Evolutionary conservation across 2,113 vertebrate species (phyloP), one percentile per base, ranked within the genome.

Genomic region (Dasypus novemcinctus): DNA sequence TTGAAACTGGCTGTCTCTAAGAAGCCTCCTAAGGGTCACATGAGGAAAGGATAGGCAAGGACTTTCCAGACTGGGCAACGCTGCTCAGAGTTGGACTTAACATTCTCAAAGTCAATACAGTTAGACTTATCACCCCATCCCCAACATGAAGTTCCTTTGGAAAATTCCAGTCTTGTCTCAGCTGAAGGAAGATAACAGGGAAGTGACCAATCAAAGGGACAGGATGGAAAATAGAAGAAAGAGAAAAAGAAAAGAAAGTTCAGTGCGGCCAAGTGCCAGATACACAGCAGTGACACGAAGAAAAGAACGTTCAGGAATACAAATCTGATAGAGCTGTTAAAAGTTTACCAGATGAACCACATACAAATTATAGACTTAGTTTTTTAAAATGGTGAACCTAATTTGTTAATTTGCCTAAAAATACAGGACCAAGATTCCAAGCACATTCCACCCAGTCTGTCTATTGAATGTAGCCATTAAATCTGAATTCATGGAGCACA

Each of bases 121-220:
- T 72, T 69, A 8, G 29, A 43, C 9, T 43, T 89, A 49, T 71
- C 83, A 68, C 64, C 69, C 54, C 5, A 4, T 54, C 17, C 82
- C 29, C 86, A 57, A 36, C 86, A 57, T 33, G 36, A 46, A 93
- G 33, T 14, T 52, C 80, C 64, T 71, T 25, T 8, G 84, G 41
- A 95, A 91, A 95, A 94, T 83, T 78, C 54, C 54, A 83, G 38
- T n/a, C 23, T 75, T 23, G 8, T 95, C 71, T 84, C 18, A 29
- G 2, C 7, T 23, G 36, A 81, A 90, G 82, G 80, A 71, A 81
- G 63, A 78, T 15, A 61, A 59, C 8, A 17, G 11, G 25, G 57
- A 87, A 94, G 52, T 38, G 41, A 43, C 27, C 17, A 71, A 17
- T 75, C 27, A 57, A 3, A 61, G 68, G 69, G 12, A 49, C 20